Evolutionary conservation across 2,888 invertebrate genomes (phyloP).

Genomic region (Xanthorhoe designata): DNA sequence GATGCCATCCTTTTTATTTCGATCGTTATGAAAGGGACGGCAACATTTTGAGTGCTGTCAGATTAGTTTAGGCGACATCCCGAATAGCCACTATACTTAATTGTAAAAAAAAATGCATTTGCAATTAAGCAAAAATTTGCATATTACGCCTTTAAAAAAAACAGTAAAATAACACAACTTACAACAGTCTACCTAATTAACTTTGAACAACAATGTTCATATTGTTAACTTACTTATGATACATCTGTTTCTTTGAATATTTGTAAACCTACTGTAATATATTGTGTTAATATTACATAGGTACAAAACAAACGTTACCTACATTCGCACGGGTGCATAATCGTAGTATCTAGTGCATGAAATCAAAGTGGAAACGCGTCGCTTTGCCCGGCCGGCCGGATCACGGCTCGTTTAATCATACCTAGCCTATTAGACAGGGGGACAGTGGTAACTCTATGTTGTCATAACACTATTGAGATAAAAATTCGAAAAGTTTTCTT

Average conservation of each 20-base stretch:
- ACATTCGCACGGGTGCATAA: conserved; percentile 30
- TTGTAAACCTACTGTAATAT: neutral
- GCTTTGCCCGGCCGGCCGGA: conserved; percentile 27
- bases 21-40: too few species aligned
- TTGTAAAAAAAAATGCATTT: too few species aligned
- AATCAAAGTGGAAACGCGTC: conserved; percentile 41
- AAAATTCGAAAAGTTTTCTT: neutral
- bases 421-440: conserved; percentile 29
- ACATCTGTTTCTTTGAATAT: neutral
- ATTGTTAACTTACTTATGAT: neutral
- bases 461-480: conserved; percentile 8
- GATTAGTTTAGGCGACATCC: too few species aligned
- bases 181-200: too few species aligned
- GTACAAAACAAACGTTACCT: conserved; percentile 26
- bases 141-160: too few species aligned
- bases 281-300: conserved; percentile 3
- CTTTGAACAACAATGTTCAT: too few species aligned
- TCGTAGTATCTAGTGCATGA: conserved; percentile 45
- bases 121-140: too few species aligned
- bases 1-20: too few species aligned
- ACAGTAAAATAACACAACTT: too few species aligned
- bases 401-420: conserved; percentile 51
- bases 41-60: too few species aligned
- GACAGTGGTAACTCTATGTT: conserved; percentile 11
- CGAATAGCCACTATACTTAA: too few species aligned